Evolutionary conservation across 2,888 invertebrate genomes (phyloP).

Genomic region (Andricus curvator): DNA sequence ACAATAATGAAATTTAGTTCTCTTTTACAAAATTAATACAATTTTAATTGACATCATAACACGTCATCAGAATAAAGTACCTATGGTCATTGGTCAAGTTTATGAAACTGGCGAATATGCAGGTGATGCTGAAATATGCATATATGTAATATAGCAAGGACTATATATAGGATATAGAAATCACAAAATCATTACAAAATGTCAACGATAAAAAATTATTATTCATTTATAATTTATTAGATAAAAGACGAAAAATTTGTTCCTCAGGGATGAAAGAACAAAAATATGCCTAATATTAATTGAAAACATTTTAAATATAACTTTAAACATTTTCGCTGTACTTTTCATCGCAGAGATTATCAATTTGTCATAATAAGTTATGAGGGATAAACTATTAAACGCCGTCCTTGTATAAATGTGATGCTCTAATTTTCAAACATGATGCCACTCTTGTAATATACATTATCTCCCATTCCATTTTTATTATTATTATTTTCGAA

Average conservation of each 20-base stretch:
- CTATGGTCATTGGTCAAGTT: neutral
- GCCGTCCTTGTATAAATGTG: slow-evolving; percentile 24
- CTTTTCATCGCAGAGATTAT: neutral
- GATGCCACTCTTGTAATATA: neutral
- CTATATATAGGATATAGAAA: neutral
- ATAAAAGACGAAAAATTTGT: neutral
- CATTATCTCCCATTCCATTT: neutral
- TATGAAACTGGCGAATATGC: neutral
- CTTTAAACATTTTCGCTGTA: neutral
- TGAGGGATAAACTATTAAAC: slow-evolving; percentile 36
- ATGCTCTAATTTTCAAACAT: slow-evolving; percentile 28
- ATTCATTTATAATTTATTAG: neutral
- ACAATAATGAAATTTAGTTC: too few species aligned
- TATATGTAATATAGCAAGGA: neutral
- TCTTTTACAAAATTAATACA: neutral
- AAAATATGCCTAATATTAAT: neutral
- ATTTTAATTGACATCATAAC: neutral
- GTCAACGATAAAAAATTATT: neutral
- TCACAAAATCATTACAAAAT: neutral
- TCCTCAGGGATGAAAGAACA: neutral
- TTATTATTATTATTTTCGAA: neutral
- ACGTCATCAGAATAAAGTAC: neutral
- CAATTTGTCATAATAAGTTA: slow-evolving; percentile 33
- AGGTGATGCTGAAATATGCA: neutral
- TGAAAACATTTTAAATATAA: neutral